Evolutionary conservation across 2,888 invertebrate genomes (phyloP), one percentile per base, ranked within the genome.

Genomic region (Polydrusus cervinus): DNA sequence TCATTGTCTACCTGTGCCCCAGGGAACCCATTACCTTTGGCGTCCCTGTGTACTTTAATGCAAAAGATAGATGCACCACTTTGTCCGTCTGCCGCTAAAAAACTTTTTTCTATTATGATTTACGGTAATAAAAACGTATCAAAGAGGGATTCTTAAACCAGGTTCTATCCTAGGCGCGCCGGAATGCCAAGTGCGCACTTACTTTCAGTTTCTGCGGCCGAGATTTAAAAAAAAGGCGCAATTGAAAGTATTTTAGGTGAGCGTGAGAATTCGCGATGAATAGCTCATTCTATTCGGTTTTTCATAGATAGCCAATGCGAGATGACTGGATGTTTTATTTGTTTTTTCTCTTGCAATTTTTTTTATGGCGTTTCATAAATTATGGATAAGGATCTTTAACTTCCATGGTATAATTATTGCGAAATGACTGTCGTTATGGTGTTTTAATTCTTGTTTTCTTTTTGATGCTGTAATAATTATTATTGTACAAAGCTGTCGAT

Each of bases 191-290:
- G 65, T 73, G 71, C 74, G 68, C 57, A 71, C 65, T 72, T 69
- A 77, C 77, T 77, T 77, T 77, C 77, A 68, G 77, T 77, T 77
- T 77, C 77, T 75, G 57, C 71, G 68, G 71, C 64, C 77, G 75
- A 77, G 69, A 77, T 71, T 72, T 55, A 9, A 71, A 75, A 71
- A 76, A 76, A 73, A 70, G 55, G 47, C 40, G 38, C 40, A 14
- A 71, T 74, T 71, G 77, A 74, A 74, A 77, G 76, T 76, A 76
- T 73, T 66, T 69, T 68, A 75, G 70, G 73, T 77, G 74, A 74
- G 71, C 77, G 77, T 77, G 77, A 77, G 76, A 76, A 76, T 53
- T 45, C 18, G 51, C 70, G 60, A 72, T 76, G 76, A 76, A 76
- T 72, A 75, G 64, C 61, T 71, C 25, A 49, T 71, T 71, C 65